Conservation (phyloP, 2,113 vertebrate species). For the Neolamprologus longior region DNA sequence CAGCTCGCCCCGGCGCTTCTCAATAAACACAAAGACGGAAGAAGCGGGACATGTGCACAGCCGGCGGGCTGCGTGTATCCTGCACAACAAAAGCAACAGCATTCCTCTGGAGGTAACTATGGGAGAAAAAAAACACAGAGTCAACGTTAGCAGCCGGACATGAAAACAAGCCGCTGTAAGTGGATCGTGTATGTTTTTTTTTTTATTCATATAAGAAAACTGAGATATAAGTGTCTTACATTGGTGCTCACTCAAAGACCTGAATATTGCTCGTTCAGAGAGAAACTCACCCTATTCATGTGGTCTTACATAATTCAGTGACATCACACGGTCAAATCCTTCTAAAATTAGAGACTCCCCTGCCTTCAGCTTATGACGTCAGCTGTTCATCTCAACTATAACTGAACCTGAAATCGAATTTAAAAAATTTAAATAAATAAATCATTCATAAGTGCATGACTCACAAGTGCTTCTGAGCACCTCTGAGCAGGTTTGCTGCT, state of each 20-base stretch:
- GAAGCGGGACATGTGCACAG: neutral
- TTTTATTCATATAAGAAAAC: neutral
- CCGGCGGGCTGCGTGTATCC: neutral
- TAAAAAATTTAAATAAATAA: rapidly evolving
- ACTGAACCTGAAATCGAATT: rapidly evolving
- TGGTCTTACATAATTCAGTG: neutral
- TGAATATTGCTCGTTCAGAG: neutral
- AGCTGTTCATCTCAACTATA: neutral
- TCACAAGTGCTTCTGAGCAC: neutral
- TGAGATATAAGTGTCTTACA: neutral
- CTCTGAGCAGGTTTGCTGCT: neutral
- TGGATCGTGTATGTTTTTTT: neutral
- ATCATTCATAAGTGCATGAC: neutral
- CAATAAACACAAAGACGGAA: slow-evolving; percentile 1
- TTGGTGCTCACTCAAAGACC: neutral
- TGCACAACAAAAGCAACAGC: neutral
- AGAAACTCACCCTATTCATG: neutral
- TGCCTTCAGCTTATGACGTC: neutral
- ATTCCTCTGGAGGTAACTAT: neutral
- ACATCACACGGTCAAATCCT: neutral
- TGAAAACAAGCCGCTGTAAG: rapidly evolving
- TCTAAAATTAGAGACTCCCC: neutral
- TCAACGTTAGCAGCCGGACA: rapidly evolving
- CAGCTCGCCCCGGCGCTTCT: neutral
- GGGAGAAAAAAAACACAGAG: neutral